Conservation (phyloP, 2,888 invertebrate genomes). For the Scotopteryx bipunctaria region DNA sequence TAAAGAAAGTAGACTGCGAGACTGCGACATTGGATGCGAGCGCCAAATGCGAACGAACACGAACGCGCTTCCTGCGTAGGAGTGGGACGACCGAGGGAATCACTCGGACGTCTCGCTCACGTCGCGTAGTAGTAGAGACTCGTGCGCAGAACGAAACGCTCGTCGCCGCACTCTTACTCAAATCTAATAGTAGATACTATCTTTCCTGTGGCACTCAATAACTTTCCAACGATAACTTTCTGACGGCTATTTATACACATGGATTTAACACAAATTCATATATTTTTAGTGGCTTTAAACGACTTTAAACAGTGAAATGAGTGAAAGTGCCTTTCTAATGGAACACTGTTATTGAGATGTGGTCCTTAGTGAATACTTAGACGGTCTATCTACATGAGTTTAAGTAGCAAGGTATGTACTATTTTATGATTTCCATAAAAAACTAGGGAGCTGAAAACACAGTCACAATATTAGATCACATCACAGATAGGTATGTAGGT, state of each 20-base stretch:
- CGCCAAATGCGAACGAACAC: slow-evolving; percentile 36
- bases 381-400: slow-evolving; percentile 70
- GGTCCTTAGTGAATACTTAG: slow-evolving; percentile 69
- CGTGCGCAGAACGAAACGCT: slow-evolving; percentile 30
- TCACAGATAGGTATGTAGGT: neutral
- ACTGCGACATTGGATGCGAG: slow-evolving; percentile 19
- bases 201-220: slow-evolving; percentile 17
- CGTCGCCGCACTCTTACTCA: slow-evolving; percentile 12
- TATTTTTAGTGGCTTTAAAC: slow-evolving; percentile 27
- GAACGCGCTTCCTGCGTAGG: slow-evolving; percentile 54
- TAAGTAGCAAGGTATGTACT: slow-evolving; percentile 65
- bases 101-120: slow-evolving; percentile 25
- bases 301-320: slow-evolving; percentile 56
- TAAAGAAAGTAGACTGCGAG: neutral
- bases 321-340: slow-evolving; percentile 72
- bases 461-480: neutral
- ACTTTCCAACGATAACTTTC: slow-evolving; percentile 18
- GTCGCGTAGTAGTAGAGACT: slow-evolving; percentile 46
- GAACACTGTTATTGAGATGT: slow-evolving; percentile 65
- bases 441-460: neutral
- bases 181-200: slow-evolving; percentile 22
- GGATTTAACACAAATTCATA: slow-evolving; percentile 39
- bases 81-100: slow-evolving; percentile 30
- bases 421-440: neutral
- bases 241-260: slow-evolving; percentile 27